Evolutionary conservation across 30 jellyfish, hydroid and myxozoan species (phyloP), one percentile per base, ranked within the genome.

Genomic region (Aurelia aurita complex sp. Pacific): DNA sequence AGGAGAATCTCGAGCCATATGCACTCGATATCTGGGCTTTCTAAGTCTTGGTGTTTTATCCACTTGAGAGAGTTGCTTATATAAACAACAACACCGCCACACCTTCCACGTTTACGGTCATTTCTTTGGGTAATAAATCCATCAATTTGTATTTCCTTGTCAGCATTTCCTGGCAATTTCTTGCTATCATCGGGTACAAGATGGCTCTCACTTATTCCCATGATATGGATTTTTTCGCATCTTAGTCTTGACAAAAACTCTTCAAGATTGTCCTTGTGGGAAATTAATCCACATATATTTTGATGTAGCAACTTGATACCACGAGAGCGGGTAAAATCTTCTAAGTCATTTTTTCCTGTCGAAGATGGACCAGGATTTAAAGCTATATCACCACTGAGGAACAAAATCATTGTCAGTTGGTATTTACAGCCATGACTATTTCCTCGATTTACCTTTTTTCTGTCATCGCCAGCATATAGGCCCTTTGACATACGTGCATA

Each of bases 141-240:
- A 70, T 40, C 81, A 70, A 70, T 70, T 70, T 70, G 82, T 73
- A 73, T 73, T 73, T 73, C 82, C 67, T 73, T 73, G 82, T 73
- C 82, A 73, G 82, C 82, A 46, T 73, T 73, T 73, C 82, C 68
- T 73, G 82, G 50, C 82, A 40, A 73, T 42, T 73, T 38, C 66
- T 40, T 40, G 82, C 82, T 73, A 67, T 60, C 77, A 64, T 55
- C 64, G 77, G 88, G 88, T 77, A 77, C 77, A 61, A 77, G 88
- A 77, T 64, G 88, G 60, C 88, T 77, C 88, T 77, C 88, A 77
- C 88, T 77, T 77, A 77, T 77, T 77, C 88, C 88, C 64, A 77
- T 77, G 65, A 77, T 34, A 77, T 60, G 88, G 51, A 77, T 57
- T 10, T 77, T 77, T 1, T 62, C 88, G 60, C 64, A 62, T 60